These are phyloP conservation scores for Watsonalla cultraria DNA, from an alignment of 2,888 invertebrate species.

Conservation along the genomic window DNA sequence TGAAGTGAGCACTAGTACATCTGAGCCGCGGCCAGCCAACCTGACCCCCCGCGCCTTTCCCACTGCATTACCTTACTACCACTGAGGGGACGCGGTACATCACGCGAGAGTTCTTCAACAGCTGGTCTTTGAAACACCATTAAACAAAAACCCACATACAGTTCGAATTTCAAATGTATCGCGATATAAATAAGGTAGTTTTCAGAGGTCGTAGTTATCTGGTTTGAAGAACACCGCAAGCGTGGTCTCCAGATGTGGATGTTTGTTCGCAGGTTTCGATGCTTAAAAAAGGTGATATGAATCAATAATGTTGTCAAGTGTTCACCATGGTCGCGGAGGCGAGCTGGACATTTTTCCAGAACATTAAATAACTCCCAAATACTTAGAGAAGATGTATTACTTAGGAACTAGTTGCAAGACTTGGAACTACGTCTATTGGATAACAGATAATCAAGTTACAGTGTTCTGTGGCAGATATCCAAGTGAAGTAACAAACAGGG, in stretches of 20 bases:
- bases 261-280: neutral
- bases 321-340: neutral
- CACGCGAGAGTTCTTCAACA: neutral
- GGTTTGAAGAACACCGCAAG: neutral
- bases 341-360: neutral
- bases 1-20: slow-evolving; percentile 70
- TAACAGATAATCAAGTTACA: neutral
- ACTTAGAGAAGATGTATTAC: neutral
- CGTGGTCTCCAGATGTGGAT: neutral
- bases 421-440: neutral
- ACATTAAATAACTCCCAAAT: neutral
- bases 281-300: neutral
- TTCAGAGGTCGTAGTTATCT: neutral
- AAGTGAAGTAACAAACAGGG: slow-evolving; percentile 1
- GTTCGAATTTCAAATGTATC: neutral
- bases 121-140: neutral
- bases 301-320: neutral
- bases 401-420: neutral
- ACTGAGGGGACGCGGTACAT: slow-evolving; percentile 8
- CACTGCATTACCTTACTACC: slow-evolving; percentile 25
- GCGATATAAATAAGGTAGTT: neutral
- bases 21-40: neutral
- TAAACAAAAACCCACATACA: neutral
- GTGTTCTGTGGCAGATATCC: neutral
- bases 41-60: slow-evolving; percentile 31